phyloP scores from a whole-genome alignment of 2,113 vertebrate species.

The Muntiacus muntjak region DNA sequence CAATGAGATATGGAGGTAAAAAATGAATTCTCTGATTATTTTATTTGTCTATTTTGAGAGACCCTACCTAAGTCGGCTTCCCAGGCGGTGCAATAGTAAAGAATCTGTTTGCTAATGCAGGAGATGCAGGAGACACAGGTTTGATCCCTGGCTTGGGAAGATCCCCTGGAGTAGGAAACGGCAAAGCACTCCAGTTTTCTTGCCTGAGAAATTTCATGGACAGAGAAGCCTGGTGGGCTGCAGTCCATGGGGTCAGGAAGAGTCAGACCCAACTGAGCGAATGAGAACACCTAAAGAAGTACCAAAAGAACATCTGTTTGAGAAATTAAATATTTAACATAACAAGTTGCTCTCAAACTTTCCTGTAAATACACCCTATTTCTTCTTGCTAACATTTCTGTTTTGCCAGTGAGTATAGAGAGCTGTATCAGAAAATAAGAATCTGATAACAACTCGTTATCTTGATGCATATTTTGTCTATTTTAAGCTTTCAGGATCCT shows the following conservation, averaged over 20 bases:
- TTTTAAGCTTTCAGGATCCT: neutral
- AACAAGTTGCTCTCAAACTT: neutral
- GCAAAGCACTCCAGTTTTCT: neutral
- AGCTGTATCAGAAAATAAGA: neutral
- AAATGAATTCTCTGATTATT: neutral
- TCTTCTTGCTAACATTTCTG: neutral
- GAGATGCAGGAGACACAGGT: neutral
- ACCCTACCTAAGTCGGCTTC: neutral
- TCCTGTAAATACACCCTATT: neutral
- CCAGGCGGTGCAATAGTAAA: neutral
- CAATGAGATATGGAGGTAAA: neutral
- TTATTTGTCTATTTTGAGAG: neutral
- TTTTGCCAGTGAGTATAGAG: neutral
- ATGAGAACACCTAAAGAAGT: neutral
- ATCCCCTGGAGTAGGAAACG: neutral
- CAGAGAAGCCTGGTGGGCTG: neutral
- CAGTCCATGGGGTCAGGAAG: neutral
- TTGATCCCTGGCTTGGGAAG: neutral
- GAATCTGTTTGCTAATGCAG: neutral
- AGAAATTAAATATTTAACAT: neutral
- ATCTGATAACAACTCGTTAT: neutral
- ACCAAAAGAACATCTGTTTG: neutral
- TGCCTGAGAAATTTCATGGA: neutral
- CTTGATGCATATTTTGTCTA: neutral
- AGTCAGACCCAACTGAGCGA: neutral